Evolutionary conservation across 2,888 invertebrate species (phyloP).

Genomic region (Lasioglossum calceatum): DNA sequence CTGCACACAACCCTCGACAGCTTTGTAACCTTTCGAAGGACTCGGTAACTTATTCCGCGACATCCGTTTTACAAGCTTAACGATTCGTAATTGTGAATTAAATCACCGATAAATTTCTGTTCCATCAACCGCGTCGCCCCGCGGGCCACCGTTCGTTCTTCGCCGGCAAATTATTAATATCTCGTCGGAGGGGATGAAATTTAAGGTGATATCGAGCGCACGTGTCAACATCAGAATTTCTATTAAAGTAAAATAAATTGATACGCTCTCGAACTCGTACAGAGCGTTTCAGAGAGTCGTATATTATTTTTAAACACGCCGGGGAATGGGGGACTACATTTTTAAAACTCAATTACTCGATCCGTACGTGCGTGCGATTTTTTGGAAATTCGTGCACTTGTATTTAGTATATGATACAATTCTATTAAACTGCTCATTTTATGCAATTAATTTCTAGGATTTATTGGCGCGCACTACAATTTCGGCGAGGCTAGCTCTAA

Average conservation of each 20-base stretch:
- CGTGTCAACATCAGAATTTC: slow-evolving; percentile 1
- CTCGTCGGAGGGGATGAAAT: neutral
- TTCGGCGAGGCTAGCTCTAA: too few species aligned
- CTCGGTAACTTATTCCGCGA: neutral
- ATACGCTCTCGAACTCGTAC: neutral
- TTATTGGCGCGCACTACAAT: neutral
- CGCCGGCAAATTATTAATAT: slow-evolving; percentile 2
- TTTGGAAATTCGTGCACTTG: neutral
- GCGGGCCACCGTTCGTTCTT: neutral
- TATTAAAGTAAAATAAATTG: slow-evolving; percentile 7
- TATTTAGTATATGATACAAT: neutral
- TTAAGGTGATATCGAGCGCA: slow-evolving; percentile 1
- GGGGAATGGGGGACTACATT: neutral
- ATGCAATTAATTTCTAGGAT: neutral
- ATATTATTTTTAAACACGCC: neutral
- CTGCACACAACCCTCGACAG: neutral
- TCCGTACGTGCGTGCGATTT: neutral
- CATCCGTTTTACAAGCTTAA: neutral
- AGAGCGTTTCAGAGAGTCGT: neutral
- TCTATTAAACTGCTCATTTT: neutral
- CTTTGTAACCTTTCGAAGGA: neutral
- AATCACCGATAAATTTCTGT: neutral
- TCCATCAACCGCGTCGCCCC: neutral
- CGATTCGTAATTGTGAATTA: neutral
- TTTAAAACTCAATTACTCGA: neutral